Base-by-base conservation (phyloP, 2,888 invertebrate genomes). In the Idaea dimidiata region DNA sequence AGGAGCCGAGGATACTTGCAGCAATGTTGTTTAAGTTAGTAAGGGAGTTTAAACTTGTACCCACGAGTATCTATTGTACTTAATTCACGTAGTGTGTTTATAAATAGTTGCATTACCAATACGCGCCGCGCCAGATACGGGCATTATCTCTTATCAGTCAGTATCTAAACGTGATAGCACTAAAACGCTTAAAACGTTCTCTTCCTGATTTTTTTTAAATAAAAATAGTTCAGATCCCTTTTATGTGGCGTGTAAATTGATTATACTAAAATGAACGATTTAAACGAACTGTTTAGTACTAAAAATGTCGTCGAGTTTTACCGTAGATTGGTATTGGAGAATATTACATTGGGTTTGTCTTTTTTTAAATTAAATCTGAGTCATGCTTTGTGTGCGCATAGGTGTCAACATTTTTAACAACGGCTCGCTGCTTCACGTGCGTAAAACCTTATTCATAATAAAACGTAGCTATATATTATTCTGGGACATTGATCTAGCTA, bases 251-350 rank as follows among this genome's bases (percentile, higher is more conserved):
- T 68, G 68, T 63, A 59, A 6, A 3, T 24, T 63, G 60, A 62
- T 32, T 53, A 60, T 60, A 60, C 1, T 24, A 80, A 78, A 71
- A 87, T 87, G 86, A 75, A 81, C 69, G 82, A 83, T 61, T 72
- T 71, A 61, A 77, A 78, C 66, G 79, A 86, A 62, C 69, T 79
- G 60, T 78, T 76, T 61, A 77, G 76, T 71, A 75, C 77, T 16
- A 79, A 78, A 72, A 83, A 72, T 71, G 79, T 87, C n/a, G 62
- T 87, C 31, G 88, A 88, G 43, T 86, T 86, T 69, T 87, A 87
- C 69, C 72, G 84, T 60, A 78, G 81, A n/a, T 77, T 79, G 68
- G 72, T 87, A 64, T 68, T 84, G 66, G 83, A 86, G 68, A 87
- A 83, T 67, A 72, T 86, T 54, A 74, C 79, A 59, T 69, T 83